phyloP scores from a whole-genome alignment of 2,113 vertebrate genomes.

The Ariopsis seemanni region DNA sequence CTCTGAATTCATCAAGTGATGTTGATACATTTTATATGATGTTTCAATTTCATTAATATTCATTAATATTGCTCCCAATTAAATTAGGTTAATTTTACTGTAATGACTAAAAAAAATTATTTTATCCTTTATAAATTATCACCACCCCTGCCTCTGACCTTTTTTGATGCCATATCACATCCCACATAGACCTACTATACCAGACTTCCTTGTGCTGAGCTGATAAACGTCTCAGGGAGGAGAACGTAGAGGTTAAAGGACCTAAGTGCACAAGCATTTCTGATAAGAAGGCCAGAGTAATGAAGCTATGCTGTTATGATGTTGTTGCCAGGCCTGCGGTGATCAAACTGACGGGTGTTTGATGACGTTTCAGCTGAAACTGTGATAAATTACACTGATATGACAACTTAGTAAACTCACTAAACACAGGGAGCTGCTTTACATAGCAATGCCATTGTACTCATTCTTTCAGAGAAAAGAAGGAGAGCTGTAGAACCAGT shows the following conservation, averaged over 20 bases:
- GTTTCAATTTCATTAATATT: neutral
- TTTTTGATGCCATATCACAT: neutral
- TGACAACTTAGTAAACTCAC: neutral
- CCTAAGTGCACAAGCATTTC: constrained; percentile 9
- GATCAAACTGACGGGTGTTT: neutral
- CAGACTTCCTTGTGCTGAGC: constrained; percentile 12
- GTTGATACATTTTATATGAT: neutral
- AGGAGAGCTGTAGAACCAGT: constrained; percentile 64
- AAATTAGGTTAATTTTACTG: neutral
- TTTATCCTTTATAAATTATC: neutral
- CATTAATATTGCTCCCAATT: neutral
- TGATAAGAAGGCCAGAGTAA: constrained; percentile 31
- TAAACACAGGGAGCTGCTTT: constrained; percentile 39
- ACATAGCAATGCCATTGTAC: constrained; percentile 54
- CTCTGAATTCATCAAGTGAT: neutral
- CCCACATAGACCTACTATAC: neutral
- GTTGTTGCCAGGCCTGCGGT: constrained; percentile 41
- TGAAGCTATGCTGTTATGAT: constrained; percentile 52
- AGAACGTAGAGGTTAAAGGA: constrained; percentile 39
- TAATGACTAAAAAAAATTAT: neutral
- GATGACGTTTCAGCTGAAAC: neutral
- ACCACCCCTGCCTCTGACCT: neutral
- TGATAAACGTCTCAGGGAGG: constrained; percentile 33
- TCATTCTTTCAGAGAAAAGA: constrained; percentile 8
- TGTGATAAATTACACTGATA: neutral